Base-by-base conservation (phyloP, 1,140 invertebrate species). In the Idris sp. region DNA sequence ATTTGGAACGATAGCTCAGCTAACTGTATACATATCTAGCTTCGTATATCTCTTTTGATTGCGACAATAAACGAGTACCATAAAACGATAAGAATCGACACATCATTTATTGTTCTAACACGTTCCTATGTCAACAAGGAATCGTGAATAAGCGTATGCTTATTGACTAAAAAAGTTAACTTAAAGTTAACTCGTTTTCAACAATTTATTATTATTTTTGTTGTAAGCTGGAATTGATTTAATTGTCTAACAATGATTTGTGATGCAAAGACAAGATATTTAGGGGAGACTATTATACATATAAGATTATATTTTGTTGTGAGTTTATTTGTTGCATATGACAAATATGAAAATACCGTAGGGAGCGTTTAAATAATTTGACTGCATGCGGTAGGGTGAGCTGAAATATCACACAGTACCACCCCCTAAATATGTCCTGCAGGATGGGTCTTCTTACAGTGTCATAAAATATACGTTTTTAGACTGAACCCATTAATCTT, bases 71-170 rank as follows among this genome's bases (percentile, higher is more conserved):
- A 71, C 56, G 67, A 25, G 56, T n/a, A 56, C 65, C 54, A 61
- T 69, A 69, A 69, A 69, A 61, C 54, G 65, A 69, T 69, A 69
- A 69, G 65, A 69, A 69, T 69, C 35, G 65, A 69, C 65, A 69
- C 65, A 69, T 69, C 65, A 69, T 69, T 69, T 69, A 69, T 69
- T 69, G 65, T 53, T 53, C 54, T 69, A 53, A 59, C 65, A 46
- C 46, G 65, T 61, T 69, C 44, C 65, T 69, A 69, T 69, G 43
- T 69, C 65, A 69, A 68, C 43, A 51, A 38, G 18, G 46, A 59
- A 44, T 54, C 40, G 65, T 69, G 65, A 69, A 69, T 53, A 59
- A 69, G 22, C 53, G 53, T 59, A 69, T 49, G 38, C 65, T 59
- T 51, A 58, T 68, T 58, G 53, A 40, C 31, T 6, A n/a, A n/a